Conservation (phyloP, 1,140 invertebrate genomes). For the Trichomalopsis sarcophagae region DNA sequence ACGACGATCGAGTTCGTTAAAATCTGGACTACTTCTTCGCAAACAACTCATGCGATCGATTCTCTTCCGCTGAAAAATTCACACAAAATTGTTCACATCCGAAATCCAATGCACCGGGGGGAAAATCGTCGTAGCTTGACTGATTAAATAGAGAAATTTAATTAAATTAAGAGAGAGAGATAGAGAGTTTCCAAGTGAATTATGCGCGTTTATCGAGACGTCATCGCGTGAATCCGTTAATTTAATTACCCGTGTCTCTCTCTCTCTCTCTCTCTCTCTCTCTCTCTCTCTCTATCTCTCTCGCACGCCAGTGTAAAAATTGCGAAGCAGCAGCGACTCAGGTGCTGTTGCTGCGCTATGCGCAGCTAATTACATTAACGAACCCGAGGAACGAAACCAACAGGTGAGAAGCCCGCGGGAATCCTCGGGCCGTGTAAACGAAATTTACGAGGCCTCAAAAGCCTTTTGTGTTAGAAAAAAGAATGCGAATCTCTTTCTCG, state of each 20-base stretch:
- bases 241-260: constrained; percentile 49
- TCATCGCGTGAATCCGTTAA: constrained; percentile 29
- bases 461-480: constrained; percentile 11
- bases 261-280: too few relatives aligned
- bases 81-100: not conserved
- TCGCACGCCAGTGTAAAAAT: not conserved
- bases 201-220: not conserved
- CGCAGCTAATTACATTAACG: constrained; percentile 51
- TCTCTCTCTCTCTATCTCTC: too few relatives aligned
- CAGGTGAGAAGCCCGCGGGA: constrained; percentile 48
- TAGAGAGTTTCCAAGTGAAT: not conserved
- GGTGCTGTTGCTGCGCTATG: not conserved
- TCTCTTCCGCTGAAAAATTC: too few relatives aligned
- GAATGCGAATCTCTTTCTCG: not conserved
- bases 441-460: constrained; percentile 48
- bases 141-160: too few relatives aligned
- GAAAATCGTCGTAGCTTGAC: not conserved
- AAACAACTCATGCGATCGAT: too few relatives aligned
- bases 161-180: too few relatives aligned
- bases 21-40: too few relatives aligned
- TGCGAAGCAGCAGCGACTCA: constrained; percentile 1
- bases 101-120: not conserved
- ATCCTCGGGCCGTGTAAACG: constrained; percentile 37
- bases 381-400: constrained; percentile 39
- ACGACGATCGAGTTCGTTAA: too few relatives aligned